Base-by-base conservation (phyloP, 2,797 vertebrate species). In the Leptatherina wallacei region DNA sequence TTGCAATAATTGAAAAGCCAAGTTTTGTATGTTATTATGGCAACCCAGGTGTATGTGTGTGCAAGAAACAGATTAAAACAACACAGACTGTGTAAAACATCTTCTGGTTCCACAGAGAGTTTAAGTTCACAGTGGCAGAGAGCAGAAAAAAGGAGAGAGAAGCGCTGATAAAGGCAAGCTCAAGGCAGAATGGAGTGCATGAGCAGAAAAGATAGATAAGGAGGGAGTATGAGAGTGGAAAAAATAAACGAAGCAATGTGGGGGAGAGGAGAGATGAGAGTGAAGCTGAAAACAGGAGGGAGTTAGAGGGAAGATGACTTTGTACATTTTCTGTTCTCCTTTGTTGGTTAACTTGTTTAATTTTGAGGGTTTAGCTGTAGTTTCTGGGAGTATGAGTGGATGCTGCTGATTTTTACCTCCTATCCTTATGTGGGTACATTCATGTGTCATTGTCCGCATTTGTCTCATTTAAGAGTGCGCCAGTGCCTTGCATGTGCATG, bases 41-140 rank as follows among this genome's bases (percentile, higher is more conserved):
- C 80, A 84, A 83, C 73, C 59, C 65, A 82, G 89, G 55, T 76
- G 66, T 78, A 70, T 12, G 52, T 35, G 33, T 9, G 33, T 10
- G 52, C 14, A 44, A 47, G 36, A 22, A 35, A 58, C 66, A 85
- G 85, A 88, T 88, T 85, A 83, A 85, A 90, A 68, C 32, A 75
- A 69, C 66, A 47, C 69, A 59, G 63, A 71, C 75, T 80, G 69
- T 86, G 82, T 83, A 80, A 85, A 87, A 81, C 80, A 84, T 78
- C 73, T 84, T 78, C 75, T 81, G 75, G 73, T 78, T 80, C 84
- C 83, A 54, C 42, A 0, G 84, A 85, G 90, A 88, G 73, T 90
- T 89, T 88, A 82, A 85, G 82, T 90, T 90, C 85, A 87, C 87
- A 85, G 76, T 77, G 72, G 73, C 73, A 80, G 68, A 63, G 73